Conservation (phyloP, 2,797 vertebrate genomes). For the Mormyrus hasselquistii region DNA sequence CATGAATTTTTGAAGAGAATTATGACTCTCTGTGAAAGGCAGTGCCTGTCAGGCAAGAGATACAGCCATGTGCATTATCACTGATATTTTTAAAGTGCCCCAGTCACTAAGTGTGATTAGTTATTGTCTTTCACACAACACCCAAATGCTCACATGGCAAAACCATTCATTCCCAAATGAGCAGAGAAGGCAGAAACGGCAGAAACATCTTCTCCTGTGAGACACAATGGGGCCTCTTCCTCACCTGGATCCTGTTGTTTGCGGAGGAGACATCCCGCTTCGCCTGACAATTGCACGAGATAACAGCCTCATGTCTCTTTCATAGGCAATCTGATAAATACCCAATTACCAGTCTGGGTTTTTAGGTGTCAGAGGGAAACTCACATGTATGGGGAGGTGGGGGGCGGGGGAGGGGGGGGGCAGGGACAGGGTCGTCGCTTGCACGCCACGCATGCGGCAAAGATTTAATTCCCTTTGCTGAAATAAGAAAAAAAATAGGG, state of each 20-base stretch:
- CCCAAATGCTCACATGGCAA: conserved; percentile 51
- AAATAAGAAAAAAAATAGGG: conserved; percentile 52
- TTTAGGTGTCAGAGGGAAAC: conserved; percentile 32
- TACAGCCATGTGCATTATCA: conserved; percentile 42
- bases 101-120: conserved; percentile 38
- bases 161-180: conserved; percentile 6
- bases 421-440: conserved; percentile 36
- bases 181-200: not conserved
- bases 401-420: not conserved
- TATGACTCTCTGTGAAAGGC: conserved; percentile 39
- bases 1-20: conserved; percentile 42
- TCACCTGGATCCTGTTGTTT: conserved; percentile 49
- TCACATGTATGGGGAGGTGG: conserved; percentile 50
- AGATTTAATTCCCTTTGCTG: conserved; percentile 65
- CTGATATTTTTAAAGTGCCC: conserved; percentile 38
- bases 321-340: conserved; percentile 88
- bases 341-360: conserved; percentile 80
- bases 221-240: conserved; percentile 55
- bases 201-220: conserved; percentile 19
- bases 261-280: conserved; percentile 63
- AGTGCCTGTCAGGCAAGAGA: conserved; percentile 39
- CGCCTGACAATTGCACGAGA: conserved; percentile 85
- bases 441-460: conserved; percentile 47
- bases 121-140: conserved; percentile 44
- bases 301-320: conserved; percentile 69